Evolutionary conservation across 2,113 vertebrate genomes (phyloP).

Genomic region (Alligator sinensis): DNA sequence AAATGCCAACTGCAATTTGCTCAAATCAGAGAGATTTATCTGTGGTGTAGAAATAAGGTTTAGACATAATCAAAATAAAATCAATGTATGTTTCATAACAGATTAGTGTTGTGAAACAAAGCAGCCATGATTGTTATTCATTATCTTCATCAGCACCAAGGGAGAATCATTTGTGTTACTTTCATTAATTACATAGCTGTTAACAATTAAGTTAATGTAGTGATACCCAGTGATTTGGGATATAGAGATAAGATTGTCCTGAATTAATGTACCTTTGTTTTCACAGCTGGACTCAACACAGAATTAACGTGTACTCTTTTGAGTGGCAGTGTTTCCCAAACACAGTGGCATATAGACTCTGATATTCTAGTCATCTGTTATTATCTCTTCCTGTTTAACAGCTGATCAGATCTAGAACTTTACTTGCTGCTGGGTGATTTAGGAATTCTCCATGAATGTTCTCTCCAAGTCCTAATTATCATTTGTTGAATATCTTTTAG

Average conservation of each 20-base stretch:
- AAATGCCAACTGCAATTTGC: conserved; percentile 69
- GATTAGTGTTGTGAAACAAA: conserved; percentile 66
- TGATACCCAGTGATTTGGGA: conserved; percentile 49
- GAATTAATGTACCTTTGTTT: not conserved
- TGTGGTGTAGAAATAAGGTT: conserved; percentile 27
- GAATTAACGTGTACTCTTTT: fast-evolving
- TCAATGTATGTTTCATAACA: conserved; percentile 70
- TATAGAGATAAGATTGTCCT: not conserved
- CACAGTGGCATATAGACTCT: not conserved
- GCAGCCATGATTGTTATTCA: conserved; percentile 62
- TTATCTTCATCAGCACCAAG: conserved; percentile 65
- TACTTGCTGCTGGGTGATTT: not conserved
- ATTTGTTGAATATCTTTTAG: not conserved
- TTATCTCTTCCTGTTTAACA: not conserved
- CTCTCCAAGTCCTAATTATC: not conserved
- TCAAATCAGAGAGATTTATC: conserved; percentile 64
- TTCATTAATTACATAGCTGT: conserved; percentile 60
- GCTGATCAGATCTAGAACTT: not conserved
- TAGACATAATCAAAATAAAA: conserved; percentile 72
- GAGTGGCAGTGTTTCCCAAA: not conserved
- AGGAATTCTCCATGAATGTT: not conserved
- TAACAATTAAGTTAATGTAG: conserved; percentile 50
- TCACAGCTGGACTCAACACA: not conserved
- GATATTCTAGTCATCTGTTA: fast-evolving
- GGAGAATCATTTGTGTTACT: conserved; percentile 52